phyloP scores from a whole-genome alignment of 2,888 invertebrate species.

The Drosophila yooni region DNA sequence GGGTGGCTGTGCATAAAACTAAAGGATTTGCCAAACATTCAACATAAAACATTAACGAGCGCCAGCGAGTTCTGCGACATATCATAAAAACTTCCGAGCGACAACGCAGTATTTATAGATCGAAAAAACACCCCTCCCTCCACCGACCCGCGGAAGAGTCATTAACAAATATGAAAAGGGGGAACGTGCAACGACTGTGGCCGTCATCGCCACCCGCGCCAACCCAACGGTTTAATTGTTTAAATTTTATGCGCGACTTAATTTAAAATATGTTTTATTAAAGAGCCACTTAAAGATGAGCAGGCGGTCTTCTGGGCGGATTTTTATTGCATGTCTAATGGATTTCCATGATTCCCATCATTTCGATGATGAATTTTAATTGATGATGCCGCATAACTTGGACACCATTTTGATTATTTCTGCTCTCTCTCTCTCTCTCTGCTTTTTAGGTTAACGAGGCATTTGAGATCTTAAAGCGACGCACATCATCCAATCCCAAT shows the following conservation, averaged over 20 bases:
- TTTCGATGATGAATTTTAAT: slow-evolving; percentile 54
- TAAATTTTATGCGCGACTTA: slow-evolving; percentile 77
- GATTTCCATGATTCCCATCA: slow-evolving; percentile 64
- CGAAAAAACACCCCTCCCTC: slow-evolving; percentile 31
- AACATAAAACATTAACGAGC: slow-evolving; percentile 65
- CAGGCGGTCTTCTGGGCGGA: slow-evolving; percentile 15
- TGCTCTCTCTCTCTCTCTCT: slow-evolving; percentile 2
- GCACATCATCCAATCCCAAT: slow-evolving; percentile 97
- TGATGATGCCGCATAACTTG: slow-evolving; percentile 42
- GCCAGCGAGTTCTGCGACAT: slow-evolving; percentile 44
- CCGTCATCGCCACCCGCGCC: slow-evolving; percentile 58
- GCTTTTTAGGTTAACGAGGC: slow-evolving; percentile 96
- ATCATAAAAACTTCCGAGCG: slow-evolving; percentile 60
- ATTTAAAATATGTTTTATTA: slow-evolving; percentile 80
- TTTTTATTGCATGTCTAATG: slow-evolving; percentile 70
- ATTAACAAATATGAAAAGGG: slow-evolving; percentile 50
- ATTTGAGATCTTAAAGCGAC: slow-evolving; percentile 96
- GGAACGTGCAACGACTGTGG: slow-evolving; percentile 32
- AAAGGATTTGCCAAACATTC: slow-evolving; percentile 70
- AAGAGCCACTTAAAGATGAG: slow-evolving; percentile 69
- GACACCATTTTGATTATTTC: not conserved
- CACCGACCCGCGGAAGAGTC: slow-evolving; percentile 41
- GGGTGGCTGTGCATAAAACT: slow-evolving; percentile 43
- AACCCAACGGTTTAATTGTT: slow-evolving; percentile 69
- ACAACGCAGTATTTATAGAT: slow-evolving; percentile 63